Evolutionary conservation across 2,797 vertebrate species (phyloP), one percentile per base, ranked within the genome.

Genomic region (Microctenopoma steveboyesi): DNA sequence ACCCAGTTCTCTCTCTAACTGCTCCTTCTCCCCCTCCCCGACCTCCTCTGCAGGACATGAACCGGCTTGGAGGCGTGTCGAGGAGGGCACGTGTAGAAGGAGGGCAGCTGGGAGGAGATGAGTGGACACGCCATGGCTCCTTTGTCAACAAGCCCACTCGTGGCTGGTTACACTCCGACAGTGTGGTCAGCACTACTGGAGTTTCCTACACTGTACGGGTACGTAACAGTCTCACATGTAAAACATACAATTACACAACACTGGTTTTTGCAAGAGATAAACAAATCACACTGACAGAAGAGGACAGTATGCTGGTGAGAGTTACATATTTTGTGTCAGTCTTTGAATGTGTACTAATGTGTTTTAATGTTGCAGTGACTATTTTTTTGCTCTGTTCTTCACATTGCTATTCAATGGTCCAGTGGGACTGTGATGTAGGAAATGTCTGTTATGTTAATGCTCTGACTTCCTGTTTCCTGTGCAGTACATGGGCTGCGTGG

Each of bases 401-500:
- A 4, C 27, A 33, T 58, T 56, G 56, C 65, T 57, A 55, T 47
- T 12, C 39, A 48, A 62, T 47, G 55, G 39, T 53, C 45, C 60
- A 56, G 9, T 71, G 56, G 28, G 69, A 69, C 52, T 22, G 55
- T 3, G 30, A 54, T 83, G 69, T 56, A 77, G 76, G 76, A 91
- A 86, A 69, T 84, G 69, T 79, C 45, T 67, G 28, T 22, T 22
- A 62, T 42, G 37, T 51, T 90, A 82, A 88, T 53, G 56, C 78
- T 64, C 89, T 69, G 57, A 49, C 55, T 89, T 88, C 79, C 85
- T 90, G 76, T 89, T 91, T 90, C 79, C 79, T 79, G 74, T 55
- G 53, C 89, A 97, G 96, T 99, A 99, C 90, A 99, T 99, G 98
- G 98, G 98, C 40, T 99, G 98, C 0, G 97, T 99, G 83, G 98